Evolutionary conservation across 2,797 vertebrate species (phyloP), one percentile per base, ranked within the genome.

Genomic region (Kryptopterus vitreolus): DNA sequence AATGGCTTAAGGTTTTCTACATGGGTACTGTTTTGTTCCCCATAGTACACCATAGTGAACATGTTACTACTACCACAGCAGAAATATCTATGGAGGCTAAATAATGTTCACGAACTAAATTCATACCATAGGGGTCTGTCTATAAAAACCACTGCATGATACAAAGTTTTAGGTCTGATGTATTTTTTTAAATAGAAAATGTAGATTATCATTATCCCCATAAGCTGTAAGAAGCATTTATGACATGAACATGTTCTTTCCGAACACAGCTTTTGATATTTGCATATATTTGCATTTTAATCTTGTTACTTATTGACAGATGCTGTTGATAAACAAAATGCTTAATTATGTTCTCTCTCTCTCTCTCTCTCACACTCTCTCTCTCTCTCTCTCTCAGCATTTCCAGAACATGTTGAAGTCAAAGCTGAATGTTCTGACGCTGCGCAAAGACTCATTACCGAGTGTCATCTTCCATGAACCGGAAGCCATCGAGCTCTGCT

Each of bases 321-420:
- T 20, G 26, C 4, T 68, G 38, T 46, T 68, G 8, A 33, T 66
- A 0, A 22, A 65, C 3, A 65, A 65, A 65, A 65, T 46, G 38
- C 13, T 29, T 72, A 35, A 72, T 38, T 24, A 72, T 72, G 15
- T 29, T 63, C 24, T 73, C 26, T 58, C 31, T 71, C 24, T 70
- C 72, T 76, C 33, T 55, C 18, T 79, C 35, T 59, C 12, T 58
- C 57, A 26, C 12, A 3, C 16, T 62, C 2, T 65, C 26, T 61
- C 15, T 61, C 26, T 31, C 26, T 74, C 15, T 68, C 26, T 80
- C 35, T 68, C 48, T 46, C 90, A 99, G 98, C 97, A 99, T 93
- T 98, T 99, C 92, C 98, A 99, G 94, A 99, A 96, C 90, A 99
- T 99, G 97, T 90, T 99, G 94, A 99, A 99, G 92, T 96, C 96